Base-by-base conservation (phyloP, 2,113 vertebrate species). In the Phylloscopus trochilus region DNA sequence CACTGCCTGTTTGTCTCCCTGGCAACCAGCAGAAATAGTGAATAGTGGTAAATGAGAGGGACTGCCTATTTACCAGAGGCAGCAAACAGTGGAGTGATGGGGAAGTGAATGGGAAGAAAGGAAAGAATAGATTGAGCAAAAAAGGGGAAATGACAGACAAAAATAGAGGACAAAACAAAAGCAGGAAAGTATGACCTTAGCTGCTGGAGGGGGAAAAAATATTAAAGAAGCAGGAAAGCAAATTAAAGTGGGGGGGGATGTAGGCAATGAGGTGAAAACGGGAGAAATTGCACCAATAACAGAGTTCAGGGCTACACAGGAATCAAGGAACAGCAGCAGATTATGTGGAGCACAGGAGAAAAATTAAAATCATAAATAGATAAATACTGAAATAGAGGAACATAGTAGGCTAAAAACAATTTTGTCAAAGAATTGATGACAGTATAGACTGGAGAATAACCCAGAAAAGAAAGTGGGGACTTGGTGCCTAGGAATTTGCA, bases 1-100 rank as follows among this genome's bases (percentile, higher is more conserved):
- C 94, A 49, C 68, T 92, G 93, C 82, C 92, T 91, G 74, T 83
- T 87, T 89, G 94, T 97, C 68, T 90, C 95, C 95, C 63, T 96
- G 93, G 93, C 82, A 95, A 97, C 93, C 73, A 49, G 79, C 90
- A 92, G 76, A 59, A 73, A 11, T 64, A 72, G 80, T 44, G 81
- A 89, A 59, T 33, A 84, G 81, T 64, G 77, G 58, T 46, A 35
- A 73, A 84, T 82, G 70, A 89, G 67, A 74, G 60, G 37, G 23
- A 78, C 47, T 90, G 85, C 75, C 90, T 21, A 4, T 73, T 85
- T 73, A 83, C 49, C 0, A 1, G 35, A 86, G 72, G 30, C 78
- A 63, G 75, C 66, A 70, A 83, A 75, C 58, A 53, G 44, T 5
- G 1, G 52, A 79, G 39, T 14, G 63, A 55, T 66, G 39, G 73